Evolutionary conservation across 1,140 invertebrate genomes (phyloP).

Genomic region (Lucilia cuprina): DNA sequence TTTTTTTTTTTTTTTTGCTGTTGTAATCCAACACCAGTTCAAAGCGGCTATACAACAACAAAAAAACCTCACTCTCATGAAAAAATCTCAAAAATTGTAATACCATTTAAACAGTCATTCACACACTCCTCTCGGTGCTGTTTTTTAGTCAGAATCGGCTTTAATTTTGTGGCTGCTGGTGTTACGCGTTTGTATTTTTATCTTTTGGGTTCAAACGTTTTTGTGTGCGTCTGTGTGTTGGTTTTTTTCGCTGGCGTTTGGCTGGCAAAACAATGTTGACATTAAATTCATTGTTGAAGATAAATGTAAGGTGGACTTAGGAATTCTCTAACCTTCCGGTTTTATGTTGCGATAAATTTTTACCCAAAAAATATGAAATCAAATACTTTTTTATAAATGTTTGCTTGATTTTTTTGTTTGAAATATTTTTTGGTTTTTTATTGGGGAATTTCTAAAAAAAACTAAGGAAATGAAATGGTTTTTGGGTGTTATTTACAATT

Average conservation of each 20-base stretch:
- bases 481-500: no score
- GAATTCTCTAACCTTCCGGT: background rate
- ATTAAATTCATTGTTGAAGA: background rate
- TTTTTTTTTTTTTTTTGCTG: background rate
- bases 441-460: no score
- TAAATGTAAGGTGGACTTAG: background rate
- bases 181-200: background rate
- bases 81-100: background rate
- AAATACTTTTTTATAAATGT: background rate
- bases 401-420: background rate
- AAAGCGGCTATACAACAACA: background rate
- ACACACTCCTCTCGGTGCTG: background rate
- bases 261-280: background rate
- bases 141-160: background rate
- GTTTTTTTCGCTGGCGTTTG: background rate
- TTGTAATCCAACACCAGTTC: conserved; percentile 7
- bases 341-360: background rate
- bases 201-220: background rate
- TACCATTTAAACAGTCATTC: background rate
- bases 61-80: background rate
- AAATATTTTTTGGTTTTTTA: no score
- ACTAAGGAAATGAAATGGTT: no score
- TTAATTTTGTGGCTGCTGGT: background rate
- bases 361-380: background rate
- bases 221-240: no score